phyloP scores from a whole-genome alignment of 1,140 invertebrate species.

The Lepidurus packardi region DNA sequence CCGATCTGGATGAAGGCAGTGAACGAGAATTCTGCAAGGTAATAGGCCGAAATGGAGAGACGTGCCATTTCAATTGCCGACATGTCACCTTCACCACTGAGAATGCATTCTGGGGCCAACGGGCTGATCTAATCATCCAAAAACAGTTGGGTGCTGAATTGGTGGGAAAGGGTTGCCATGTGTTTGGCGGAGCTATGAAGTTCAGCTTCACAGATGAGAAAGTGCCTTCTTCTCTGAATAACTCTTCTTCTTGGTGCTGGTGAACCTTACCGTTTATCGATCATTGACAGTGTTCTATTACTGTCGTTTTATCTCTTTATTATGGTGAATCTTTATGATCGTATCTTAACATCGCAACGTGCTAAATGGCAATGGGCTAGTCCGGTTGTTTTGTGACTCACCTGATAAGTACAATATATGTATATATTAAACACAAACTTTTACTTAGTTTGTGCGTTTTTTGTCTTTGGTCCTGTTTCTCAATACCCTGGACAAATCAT shows the following conservation, averaged over 20 bases:
- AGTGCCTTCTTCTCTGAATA: constrained; percentile 8
- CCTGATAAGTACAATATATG: too few relatives aligned
- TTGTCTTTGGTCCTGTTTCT: too few relatives aligned
- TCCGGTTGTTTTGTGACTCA: too few relatives aligned
- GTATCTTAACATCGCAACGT: too few relatives aligned
- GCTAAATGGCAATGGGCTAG: too few relatives aligned
- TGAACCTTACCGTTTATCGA: background rate
- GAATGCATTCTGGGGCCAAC: constrained; percentile 42
- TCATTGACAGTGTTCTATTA: background rate
- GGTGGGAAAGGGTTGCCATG: constrained; percentile 38
- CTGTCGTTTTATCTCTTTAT: background rate
- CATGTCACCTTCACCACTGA: constrained; percentile 41
- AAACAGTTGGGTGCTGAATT: constrained; percentile 39
- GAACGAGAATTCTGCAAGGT: constrained; percentile 39
- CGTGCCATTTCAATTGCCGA: constrained; percentile 37
- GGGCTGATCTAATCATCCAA: constrained; percentile 43
- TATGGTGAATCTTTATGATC: too few relatives aligned
- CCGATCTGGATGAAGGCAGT: constrained; percentile 41
- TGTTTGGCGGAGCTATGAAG: constrained; percentile 40
- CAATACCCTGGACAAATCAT: too few relatives aligned
- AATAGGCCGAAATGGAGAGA: constrained; percentile 37
- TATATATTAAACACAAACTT: too few relatives aligned
- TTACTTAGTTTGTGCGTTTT: too few relatives aligned
- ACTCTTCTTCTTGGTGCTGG: background rate
- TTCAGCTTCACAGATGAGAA: constrained; percentile 35